Evolutionary conservation across 2,888 invertebrate genomes (phyloP), one percentile per base, ranked within the genome.

Genomic region (Lasioglossum lativentre): DNA sequence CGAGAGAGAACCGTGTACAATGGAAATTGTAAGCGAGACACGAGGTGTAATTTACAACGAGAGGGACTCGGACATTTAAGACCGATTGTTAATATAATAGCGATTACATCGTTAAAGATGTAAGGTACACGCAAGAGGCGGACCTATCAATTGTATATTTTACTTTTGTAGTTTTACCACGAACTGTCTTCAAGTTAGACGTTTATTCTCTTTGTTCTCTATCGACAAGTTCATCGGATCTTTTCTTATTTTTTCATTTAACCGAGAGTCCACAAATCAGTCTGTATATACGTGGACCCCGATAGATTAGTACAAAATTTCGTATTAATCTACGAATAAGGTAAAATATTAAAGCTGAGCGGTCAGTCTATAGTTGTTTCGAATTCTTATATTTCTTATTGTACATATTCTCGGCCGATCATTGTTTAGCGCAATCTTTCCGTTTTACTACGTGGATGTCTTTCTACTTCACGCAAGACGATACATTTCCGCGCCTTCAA

Each of bases 101-200:
- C 47, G 42, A 63, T 30, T 78, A 68, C 75, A 82, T 78, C 79
- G 66, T 90, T 83, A 27, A 84, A 83, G 52, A 80, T 88, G 72
- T 40, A 85, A 74, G 12, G 34, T 79, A 78, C n/a, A 19, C 30
- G 16, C 47, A 34, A 73, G 8, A 63, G 27, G 42, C 38, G 47
- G 81, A 68, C 63, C 73, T 77, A 86, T 77, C 47, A 56, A 79
- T 82, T 88, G 88, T 88, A 88, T 80, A 88, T 88, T 88, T 87
- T 83, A 87, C 59, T 81, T 85, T 75, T 78, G 34, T 86, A 86
- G 75, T 86, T 82, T 63, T 75, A 85, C 71, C 47, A 75, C n/a
- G 47, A 72, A 68, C 78, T 70, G 66, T 83, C 73, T 83, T 78
- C 79, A 42, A 80, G 70, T 78, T 80, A 82, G 74, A n/a, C 78